Conservation (phyloP, 53 echinoderm and acorn worm species). For the Crossaster papposus region DNA sequence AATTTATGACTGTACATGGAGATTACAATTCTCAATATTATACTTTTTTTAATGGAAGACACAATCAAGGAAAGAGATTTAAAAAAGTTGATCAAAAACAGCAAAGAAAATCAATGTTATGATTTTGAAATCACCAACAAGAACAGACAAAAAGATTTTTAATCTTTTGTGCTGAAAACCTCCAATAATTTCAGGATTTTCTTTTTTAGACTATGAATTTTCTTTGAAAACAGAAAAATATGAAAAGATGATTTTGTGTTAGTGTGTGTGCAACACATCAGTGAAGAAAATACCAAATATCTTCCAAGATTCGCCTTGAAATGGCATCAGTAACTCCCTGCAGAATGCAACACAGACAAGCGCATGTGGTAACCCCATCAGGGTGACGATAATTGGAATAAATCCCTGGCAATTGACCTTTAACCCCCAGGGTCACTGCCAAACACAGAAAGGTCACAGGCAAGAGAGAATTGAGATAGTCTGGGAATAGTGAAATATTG, state of each 20-base stretch:
- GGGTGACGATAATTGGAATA: background rate
- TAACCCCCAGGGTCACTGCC: constrained; percentile 3
- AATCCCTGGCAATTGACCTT: constrained; percentile 18
- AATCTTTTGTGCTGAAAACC: too few species aligned
- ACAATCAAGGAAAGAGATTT: too few species aligned
- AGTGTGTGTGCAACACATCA: background rate
- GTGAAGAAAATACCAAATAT: background rate
- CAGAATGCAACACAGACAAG: too few species aligned
- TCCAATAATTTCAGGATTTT: too few species aligned
- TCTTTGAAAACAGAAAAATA: background rate
- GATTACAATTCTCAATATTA: too few species aligned
- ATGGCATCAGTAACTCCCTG: background rate
- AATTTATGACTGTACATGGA: too few species aligned
- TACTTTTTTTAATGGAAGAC: too few species aligned
- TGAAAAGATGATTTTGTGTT: background rate
- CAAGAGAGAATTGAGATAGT: background rate
- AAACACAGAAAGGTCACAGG: background rate
- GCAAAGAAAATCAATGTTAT: too few species aligned
- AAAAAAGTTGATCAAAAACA: too few species aligned
- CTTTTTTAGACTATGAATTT: too few species aligned
- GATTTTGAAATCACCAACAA: too few species aligned
- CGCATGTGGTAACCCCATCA: constrained; percentile 15
- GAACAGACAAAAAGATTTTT: too few species aligned
- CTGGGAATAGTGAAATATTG: background rate
- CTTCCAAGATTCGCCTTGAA: background rate